Evolutionary conservation across 2,113 vertebrate genomes (phyloP), one percentile per base, ranked within the genome.

Genomic region (Serinus canaria): DNA sequence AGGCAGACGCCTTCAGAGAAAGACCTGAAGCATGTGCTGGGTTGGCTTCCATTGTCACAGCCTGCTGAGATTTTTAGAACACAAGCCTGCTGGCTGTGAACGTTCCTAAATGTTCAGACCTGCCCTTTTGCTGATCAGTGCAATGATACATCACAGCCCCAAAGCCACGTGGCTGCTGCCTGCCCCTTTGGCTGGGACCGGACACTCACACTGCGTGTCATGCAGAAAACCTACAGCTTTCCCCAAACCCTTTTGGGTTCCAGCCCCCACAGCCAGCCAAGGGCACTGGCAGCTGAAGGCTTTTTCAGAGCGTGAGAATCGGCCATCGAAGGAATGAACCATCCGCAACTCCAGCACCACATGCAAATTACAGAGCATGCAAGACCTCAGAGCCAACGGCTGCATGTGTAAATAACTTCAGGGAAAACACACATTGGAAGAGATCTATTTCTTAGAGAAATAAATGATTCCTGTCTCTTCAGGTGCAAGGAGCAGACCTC

Each of bases 381-480:
- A 4, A 95, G 85, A 86, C 64, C 88, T 94, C 93, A 96, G 60
- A 67, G 73, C 72, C 93, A 95, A 96, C 37, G 77, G 7, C 46
- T 63, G 15, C 3, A 4, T 13, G 79, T 77, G 63, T 55, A 92
- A 95, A 68, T 55, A 94, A 90, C 82, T 95, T 67, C 72, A 87
- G 90, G 88, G 79, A 72, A 90, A 94, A 83, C 83, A 78, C 47
- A 63, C 23, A 17, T 18, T 56, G 73, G 73, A 86, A 94, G 56
- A 83, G n/a, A 60, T 46, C 41, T 95, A 21, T 67, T 64, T 77
- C 60, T 70, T 41, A 74, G n/a, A 78, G 28, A 47, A 95, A 52
- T 35, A 83, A 74, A 59, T 23, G 3, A 75, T 69, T 81, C 37
- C 30, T 67, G 76, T 35, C 56, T 78, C 52, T 25, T 86, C 62